phyloP scores from a whole-genome alignment of 2,797 vertebrate species.

The Hydrophis major region DNA sequence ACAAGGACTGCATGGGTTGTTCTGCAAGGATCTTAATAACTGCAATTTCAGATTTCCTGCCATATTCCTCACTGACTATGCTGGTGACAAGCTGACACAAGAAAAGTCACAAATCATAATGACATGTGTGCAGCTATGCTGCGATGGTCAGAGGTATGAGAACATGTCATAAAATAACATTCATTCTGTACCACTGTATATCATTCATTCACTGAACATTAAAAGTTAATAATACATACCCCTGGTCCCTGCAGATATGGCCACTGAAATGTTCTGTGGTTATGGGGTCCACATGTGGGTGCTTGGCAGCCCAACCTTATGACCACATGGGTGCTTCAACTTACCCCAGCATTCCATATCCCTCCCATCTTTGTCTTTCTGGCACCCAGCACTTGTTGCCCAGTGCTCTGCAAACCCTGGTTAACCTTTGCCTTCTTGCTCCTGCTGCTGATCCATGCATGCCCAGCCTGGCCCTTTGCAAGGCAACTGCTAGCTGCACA shows the following conservation, averaged over 20 bases:
- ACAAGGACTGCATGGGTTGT: neutral
- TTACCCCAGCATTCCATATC: neutral
- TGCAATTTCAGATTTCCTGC: neutral
- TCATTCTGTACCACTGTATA: neutral
- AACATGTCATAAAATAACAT: neutral
- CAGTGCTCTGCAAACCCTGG: neutral
- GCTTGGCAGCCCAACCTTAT: neutral
- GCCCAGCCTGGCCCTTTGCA: neutral
- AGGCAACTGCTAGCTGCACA: neutral
- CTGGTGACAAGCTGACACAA: neutral
- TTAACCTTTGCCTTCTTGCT: neutral
- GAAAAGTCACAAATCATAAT: neutral
- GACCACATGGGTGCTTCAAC: neutral
- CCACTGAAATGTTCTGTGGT: neutral
- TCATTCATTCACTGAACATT: neutral
- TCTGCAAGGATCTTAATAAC: neutral
- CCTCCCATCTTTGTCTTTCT: neutral
- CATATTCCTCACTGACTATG: neutral
- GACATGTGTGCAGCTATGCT: neutral
- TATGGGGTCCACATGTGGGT: neutral
- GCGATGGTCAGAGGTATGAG: neutral
- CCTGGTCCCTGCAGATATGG: neutral
- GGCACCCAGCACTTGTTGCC: neutral
- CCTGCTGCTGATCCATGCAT: neutral
- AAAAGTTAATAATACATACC: neutral